phyloP scores from a whole-genome alignment of 2,113 vertebrate species.

The Catagonus wagneri region DNA sequence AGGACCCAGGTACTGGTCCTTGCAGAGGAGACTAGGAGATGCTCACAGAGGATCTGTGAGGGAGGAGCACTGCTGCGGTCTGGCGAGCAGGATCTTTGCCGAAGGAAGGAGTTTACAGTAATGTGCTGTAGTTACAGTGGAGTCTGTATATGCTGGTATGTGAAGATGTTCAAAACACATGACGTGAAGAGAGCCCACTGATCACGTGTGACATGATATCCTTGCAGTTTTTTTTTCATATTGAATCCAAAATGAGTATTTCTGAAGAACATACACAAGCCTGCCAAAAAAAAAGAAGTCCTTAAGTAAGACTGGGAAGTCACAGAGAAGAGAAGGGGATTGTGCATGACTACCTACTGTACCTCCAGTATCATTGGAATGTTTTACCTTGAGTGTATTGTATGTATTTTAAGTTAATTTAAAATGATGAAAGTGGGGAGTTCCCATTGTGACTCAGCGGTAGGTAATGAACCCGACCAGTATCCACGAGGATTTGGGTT shows the following conservation, averaged over 20 bases:
- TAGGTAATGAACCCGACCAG: no score
- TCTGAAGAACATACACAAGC: background rate
- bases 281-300: background rate
- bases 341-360: background rate
- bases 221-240: background rate
- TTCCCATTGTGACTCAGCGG: no score
- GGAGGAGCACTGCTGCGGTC: no score
- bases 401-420: background rate
- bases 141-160: background rate
- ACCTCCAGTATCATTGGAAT: background rate
- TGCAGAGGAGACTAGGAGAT: background rate
- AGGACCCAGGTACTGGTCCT: background rate
- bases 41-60: background rate
- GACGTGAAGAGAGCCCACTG: background rate
- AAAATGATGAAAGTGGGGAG: background rate
- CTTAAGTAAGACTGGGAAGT: background rate
- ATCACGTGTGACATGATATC: background rate
- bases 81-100: background rate
- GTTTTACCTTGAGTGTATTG: background rate
- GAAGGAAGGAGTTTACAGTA: background rate
- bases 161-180: background rate
- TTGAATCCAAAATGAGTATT: slow-evolving; percentile 4
- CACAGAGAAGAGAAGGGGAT: background rate
- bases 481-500: no score
- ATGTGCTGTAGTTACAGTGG: no score